Percentiles rank a stretch among this genome's conserved stretches.
These are phyloP conservation scores for Endomychus coccineus DNA, from an alignment of 2,888 invertebrate genomes.

Conservation along the genomic window DNA sequence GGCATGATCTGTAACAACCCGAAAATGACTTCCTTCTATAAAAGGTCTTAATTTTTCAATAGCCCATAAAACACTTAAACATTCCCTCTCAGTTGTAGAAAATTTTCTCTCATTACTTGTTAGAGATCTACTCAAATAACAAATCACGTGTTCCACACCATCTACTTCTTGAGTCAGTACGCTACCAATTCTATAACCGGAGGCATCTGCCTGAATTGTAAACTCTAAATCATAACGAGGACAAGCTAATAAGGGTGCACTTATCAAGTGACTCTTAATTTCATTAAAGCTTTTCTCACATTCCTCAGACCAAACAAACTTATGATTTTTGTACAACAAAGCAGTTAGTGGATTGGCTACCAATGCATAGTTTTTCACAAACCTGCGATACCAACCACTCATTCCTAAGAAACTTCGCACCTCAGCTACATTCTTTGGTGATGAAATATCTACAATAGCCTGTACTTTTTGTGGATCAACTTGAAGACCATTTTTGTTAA, in stretches of 20 bases:
- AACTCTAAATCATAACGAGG: too few species aligned
- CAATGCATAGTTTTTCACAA: slow-evolving; percentile 11
- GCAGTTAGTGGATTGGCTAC: slow-evolving; percentile 12
- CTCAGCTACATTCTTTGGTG: slow-evolving; percentile 12
- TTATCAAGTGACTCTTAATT: too few species aligned
- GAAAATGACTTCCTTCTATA: slow-evolving; percentile 17
- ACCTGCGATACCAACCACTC: slow-evolving; percentile 17
- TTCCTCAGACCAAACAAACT: neutral
- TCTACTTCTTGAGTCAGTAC: slow-evolving; percentile 15
- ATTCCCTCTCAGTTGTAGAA: slow-evolving; percentile 18
- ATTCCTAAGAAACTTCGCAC: slow-evolving; percentile 15
- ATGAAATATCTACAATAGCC: slow-evolving; percentile 19
- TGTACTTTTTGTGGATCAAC: slow-evolving; percentile 20
- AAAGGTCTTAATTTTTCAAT: slow-evolving; percentile 16
- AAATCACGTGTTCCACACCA: slow-evolving; percentile 5
- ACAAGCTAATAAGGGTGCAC: too few species aligned
- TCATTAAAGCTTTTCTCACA: too few species aligned
- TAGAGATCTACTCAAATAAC: slow-evolving; percentile 13
- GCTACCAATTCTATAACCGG: slow-evolving; percentile 21
- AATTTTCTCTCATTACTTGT: slow-evolving; percentile 19
- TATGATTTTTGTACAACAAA: slow-evolving; percentile 10
- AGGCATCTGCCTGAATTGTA: slow-evolving; percentile 24
- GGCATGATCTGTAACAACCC: slow-evolving; percentile 16
- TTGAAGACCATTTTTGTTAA: slow-evolving; percentile 13
- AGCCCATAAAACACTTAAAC: slow-evolving; percentile 17